Evolutionary conservation across 2,888 invertebrate species (phyloP).

Genomic region (Biston betularia): DNA sequence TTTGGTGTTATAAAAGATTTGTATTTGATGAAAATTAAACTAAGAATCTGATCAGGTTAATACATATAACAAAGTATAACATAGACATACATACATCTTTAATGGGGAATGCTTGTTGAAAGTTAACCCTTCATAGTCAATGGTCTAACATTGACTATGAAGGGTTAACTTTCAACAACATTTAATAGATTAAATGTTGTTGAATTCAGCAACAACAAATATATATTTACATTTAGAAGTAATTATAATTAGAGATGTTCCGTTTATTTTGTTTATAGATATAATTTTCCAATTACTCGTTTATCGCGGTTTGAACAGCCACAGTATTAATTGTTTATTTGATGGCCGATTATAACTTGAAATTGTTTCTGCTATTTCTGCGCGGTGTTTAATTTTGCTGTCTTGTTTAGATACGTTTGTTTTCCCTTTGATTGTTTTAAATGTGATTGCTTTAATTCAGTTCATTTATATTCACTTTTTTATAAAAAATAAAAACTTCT

Average conservation of each 20-base stretch:
- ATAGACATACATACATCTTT: no score
- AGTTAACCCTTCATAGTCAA: neutral
- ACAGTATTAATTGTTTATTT: constrained; percentile 45
- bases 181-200: constrained; percentile 5
- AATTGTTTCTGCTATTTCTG: constrained; percentile 41
- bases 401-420: constrained; percentile 30
- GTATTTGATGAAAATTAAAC: no score
- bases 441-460: constrained; percentile 5
- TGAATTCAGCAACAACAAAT: constrained; percentile 12
- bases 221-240: constrained; percentile 7
- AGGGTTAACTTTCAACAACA: no score
- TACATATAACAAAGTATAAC: no score
- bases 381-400: constrained; percentile 27
- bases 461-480: neutral
- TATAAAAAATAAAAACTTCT: neutral
- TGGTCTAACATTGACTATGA: no score
- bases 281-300: constrained; percentile 39
- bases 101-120: no score
- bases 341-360: constrained; percentile 41
- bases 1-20: no score
- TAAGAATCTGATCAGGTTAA: no score
- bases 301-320: constrained; percentile 43
- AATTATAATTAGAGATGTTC: neutral
- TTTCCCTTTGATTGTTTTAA: constrained; percentile 28
- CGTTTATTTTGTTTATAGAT: constrained; percentile 21